Evolutionary conservation across 2,797 vertebrate genomes (phyloP).

Genomic region (Nannoperca australis): DNA sequence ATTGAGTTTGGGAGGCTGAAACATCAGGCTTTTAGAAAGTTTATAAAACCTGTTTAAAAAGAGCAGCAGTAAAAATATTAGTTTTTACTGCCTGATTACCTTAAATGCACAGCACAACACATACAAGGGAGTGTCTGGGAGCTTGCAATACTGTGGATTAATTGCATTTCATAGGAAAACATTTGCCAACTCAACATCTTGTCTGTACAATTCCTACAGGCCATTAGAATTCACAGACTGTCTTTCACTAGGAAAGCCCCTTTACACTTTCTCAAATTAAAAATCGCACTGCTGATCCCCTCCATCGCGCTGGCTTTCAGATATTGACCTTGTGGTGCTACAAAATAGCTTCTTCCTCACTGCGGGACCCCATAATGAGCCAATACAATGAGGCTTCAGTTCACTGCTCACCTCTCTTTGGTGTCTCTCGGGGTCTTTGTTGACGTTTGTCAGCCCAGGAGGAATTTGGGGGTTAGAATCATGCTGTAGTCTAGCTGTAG

Average conservation of each 20-base stretch:
- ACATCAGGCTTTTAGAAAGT: conserved; percentile 2
- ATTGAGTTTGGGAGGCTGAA: conserved; percentile 3
- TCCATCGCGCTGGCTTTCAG: conserved; percentile 79
- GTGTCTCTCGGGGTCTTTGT: conserved; percentile 83
- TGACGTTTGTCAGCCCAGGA: conserved; percentile 83
- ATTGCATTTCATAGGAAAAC: conserved; percentile 48
- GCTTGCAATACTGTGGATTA: not conserved
- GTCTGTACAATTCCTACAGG: conserved; percentile 58
- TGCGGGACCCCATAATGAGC: conserved; percentile 82
- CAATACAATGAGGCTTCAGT: conserved; percentile 83
- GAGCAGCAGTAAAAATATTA: not conserved
- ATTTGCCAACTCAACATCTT: conserved; percentile 60
- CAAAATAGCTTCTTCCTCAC: conserved; percentile 85
- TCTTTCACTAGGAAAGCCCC: conserved; percentile 71
- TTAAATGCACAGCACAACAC: not conserved
- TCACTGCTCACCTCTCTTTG: conserved; percentile 85
- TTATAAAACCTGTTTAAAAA: conserved; percentile 2
- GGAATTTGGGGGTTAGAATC: conserved; percentile 77
- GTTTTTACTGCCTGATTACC: conserved; percentile 1
- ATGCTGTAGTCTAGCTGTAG: conserved; percentile 65
- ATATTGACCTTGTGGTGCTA: conserved; percentile 84
- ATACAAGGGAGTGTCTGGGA: not conserved
- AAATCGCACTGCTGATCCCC: conserved; percentile 81
- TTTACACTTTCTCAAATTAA: conserved; percentile 81
- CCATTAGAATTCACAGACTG: conserved; percentile 75